A percentile compares a stretch with the other conserved stretches of the same genome.
phyloP scores from a whole-genome alignment of 2,113 vertebrate genomes.

The Amphiprion ocellaris region DNA sequence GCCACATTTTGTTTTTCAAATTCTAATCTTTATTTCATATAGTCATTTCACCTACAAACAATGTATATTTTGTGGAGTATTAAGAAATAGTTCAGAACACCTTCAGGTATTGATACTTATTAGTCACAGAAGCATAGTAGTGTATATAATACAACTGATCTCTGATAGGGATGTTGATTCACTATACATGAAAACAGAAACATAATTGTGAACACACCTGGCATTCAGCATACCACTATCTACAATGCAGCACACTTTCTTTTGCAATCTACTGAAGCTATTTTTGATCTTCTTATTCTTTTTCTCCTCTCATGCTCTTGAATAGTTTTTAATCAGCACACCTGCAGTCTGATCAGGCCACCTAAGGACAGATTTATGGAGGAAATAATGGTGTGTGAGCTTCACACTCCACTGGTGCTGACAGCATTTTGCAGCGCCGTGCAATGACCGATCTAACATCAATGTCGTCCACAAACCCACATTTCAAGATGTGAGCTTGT shows the following conservation, averaged over 20 bases:
- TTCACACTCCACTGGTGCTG: constrained; percentile 6
- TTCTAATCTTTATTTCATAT: neutral
- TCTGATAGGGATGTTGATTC: neutral
- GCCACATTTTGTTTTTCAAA: neutral
- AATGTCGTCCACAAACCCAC: neutral
- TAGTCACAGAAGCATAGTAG: neutral
- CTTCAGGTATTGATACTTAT: neutral
- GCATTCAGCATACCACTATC: neutral
- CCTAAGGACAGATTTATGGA: constrained; percentile 21
- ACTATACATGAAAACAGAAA: neutral
- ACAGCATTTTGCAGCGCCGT: neutral
- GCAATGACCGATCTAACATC: constrained; percentile 2
- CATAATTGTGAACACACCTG: neutral
- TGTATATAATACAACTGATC: neutral
- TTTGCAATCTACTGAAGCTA: neutral
- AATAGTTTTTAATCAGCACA: constrained; percentile 15
- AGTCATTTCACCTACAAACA: neutral
- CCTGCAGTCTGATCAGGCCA: constrained; percentile 3
- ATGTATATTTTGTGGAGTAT: neutral
- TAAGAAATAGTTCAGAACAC: neutral
- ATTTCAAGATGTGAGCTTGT: neutral
- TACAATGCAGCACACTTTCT: neutral
- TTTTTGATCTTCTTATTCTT: neutral
- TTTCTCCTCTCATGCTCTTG: neutral
- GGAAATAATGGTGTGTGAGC: constrained; percentile 11